Percentiles rank a stretch among this genome's conserved stretches.
Evolutionary conservation across 2,888 invertebrate genomes (phyloP).

Genomic region (Toxonevra muliebris): DNA sequence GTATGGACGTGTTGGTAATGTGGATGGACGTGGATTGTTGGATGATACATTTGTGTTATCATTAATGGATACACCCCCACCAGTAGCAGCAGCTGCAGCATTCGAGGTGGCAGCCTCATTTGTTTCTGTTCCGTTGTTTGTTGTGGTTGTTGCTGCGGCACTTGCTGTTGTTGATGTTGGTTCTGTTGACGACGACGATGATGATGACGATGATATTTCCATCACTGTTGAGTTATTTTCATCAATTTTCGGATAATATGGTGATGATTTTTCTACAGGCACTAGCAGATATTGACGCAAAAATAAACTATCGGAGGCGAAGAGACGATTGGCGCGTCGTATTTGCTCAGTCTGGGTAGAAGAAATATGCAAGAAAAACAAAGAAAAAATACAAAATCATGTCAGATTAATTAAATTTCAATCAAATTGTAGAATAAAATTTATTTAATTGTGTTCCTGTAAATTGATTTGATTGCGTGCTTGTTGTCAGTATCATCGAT

Average conservation of each 20-base stretch:
- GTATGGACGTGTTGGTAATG: slow-evolving; percentile 68
- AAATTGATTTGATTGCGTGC: no score
- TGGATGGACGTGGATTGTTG: slow-evolving; percentile 48
- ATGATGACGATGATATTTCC: slow-evolving; percentile 59
- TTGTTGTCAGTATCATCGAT: no score
- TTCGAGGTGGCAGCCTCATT: slow-evolving; percentile 17
- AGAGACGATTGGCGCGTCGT: slow-evolving; percentile 87
- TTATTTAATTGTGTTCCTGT: no score
- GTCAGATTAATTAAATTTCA: no score
- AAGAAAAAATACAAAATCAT: neutral
- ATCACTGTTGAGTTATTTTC: slow-evolving; percentile 38
- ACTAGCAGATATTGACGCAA: slow-evolving; percentile 87
- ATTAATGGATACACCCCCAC: slow-evolving; percentile 33
- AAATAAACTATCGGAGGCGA: slow-evolving; percentile 93
- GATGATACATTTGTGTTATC: slow-evolving; percentile 25
- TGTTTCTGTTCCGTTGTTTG: slow-evolving; percentile 9
- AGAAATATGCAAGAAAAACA: slow-evolving; percentile 46
- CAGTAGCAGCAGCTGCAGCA: slow-evolving; percentile 26
- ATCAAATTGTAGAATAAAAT: no score
- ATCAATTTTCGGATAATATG: slow-evolving; percentile 70
- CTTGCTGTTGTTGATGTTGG: slow-evolving; percentile 28
- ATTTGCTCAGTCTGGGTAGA: slow-evolving; percentile 87
- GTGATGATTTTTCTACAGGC: slow-evolving; percentile 77
- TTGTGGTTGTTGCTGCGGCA: slow-evolving; percentile 26
- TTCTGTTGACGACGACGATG: slow-evolving; percentile 28